Conservation (phyloP, 2,797 vertebrate species). For the Rhynchonycteris naso region DNA sequence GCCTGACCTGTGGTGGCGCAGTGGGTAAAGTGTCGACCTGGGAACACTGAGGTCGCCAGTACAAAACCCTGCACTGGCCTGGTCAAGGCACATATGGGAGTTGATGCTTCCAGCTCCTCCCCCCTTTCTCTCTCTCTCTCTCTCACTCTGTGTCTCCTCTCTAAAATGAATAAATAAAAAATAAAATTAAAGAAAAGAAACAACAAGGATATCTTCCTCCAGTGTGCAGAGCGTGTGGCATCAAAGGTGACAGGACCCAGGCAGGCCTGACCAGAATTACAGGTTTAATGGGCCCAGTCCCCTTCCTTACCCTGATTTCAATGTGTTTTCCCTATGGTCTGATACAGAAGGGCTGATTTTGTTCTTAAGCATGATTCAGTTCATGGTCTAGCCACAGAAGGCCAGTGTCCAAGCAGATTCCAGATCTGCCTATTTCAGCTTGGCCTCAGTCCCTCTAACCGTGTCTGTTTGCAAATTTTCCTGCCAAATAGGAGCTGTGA, state of each 20-base stretch:
- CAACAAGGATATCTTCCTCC: background rate
- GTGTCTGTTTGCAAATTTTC: background rate
- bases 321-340: background rate
- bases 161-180: too few species aligned
- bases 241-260: background rate
- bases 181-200: too few species aligned
- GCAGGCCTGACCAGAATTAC: background rate
- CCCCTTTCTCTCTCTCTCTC: too few species aligned
- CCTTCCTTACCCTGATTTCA: slow-evolving; percentile 20
- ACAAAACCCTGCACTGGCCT: too few species aligned
- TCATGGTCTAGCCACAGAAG: slow-evolving; percentile 21
- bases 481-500: background rate
- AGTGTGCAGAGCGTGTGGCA: background rate
- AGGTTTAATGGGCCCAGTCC: background rate
- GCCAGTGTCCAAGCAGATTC: background rate
- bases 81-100: too few species aligned
- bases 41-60: too few species aligned
- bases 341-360: slow-evolving; percentile 16
- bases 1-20: too few species aligned
- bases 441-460: background rate
- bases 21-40: too few species aligned
- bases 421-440: background rate
- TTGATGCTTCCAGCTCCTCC: too few species aligned
- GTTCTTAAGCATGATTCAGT: slow-evolving; percentile 50
- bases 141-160: too few species aligned